Conservation (phyloP, 2,797 vertebrate species). For the Todus mexicanus region DNA sequence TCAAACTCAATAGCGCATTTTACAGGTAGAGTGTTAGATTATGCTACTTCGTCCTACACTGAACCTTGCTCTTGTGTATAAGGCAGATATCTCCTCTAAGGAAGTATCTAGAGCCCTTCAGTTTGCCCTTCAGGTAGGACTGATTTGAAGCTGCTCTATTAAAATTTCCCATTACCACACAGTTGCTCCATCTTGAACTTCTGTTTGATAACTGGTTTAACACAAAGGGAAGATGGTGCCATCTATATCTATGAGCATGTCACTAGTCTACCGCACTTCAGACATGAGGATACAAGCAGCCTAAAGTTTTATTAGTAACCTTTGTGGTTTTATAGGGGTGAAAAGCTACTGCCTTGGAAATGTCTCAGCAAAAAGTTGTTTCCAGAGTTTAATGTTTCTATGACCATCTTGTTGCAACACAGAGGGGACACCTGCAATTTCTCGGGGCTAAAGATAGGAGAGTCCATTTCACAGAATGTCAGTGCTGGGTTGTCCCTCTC, state of each 20-base stretch:
- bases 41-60: not conserved
- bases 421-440: not conserved
- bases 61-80: not conserved
- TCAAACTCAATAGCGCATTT: not conserved
- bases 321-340: not conserved
- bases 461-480: not conserved
- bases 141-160: not conserved
- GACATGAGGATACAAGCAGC: not conserved
- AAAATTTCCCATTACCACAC: not conserved
- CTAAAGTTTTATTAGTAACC: not conserved
- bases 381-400: not conserved
- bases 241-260: not conserved
- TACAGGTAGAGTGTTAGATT: not conserved
- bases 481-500: not conserved
- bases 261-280: not conserved
- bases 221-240: not conserved
- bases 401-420: not conserved
- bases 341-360: not conserved
- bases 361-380: not conserved
- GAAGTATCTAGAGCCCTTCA: not conserved
- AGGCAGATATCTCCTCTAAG: not conserved
- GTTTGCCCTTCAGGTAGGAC: not conserved
- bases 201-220: not conserved
- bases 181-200: not conserved
- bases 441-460: not conserved